Conservation (phyloP, 2,888 invertebrate species). For the Hypomecis punctinalis region DNA sequence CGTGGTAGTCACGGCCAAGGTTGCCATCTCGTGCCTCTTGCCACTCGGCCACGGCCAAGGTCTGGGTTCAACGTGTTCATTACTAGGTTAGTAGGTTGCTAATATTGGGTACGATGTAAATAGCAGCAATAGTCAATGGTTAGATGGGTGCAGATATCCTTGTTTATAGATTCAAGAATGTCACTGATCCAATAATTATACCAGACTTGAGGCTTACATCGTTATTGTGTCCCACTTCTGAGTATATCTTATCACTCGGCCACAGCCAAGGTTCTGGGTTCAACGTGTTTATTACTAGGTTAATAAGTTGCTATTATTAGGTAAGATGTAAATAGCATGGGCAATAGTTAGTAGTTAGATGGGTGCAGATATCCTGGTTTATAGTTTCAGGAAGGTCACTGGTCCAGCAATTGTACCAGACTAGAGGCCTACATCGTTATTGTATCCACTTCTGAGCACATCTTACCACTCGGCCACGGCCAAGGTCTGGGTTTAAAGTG, state of each 20-base stretch:
- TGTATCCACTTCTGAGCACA: no score
- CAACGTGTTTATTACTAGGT: constrained; percentile 17
- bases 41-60: constrained; percentile 26
- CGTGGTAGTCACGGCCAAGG: constrained; percentile 22
- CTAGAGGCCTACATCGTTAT: no score
- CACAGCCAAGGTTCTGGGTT: constrained; percentile 27
- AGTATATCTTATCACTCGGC: constrained; percentile 4
- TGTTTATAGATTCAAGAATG: no score
- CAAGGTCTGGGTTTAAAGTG: background rate
- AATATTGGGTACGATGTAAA: background rate
- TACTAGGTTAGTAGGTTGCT: constrained; percentile 26
- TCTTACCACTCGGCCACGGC: constrained; percentile 19
- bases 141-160: no score
- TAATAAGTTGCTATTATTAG: constrained; percentile 13
- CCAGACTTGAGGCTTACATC: no score
- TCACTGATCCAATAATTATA: no score
- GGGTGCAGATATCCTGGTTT: no score
- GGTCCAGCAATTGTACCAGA: no score
- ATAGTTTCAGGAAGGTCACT: no score
- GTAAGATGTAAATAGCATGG: background rate
- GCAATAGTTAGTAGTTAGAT: background rate
- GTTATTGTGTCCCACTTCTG: no score
- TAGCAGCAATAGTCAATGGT: background rate
- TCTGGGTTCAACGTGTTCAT: constrained; percentile 21
- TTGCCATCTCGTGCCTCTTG: constrained; percentile 2